Evolutionary conservation across 2,797 vertebrate genomes (phyloP).

Genomic region (Mus spretus): DNA sequence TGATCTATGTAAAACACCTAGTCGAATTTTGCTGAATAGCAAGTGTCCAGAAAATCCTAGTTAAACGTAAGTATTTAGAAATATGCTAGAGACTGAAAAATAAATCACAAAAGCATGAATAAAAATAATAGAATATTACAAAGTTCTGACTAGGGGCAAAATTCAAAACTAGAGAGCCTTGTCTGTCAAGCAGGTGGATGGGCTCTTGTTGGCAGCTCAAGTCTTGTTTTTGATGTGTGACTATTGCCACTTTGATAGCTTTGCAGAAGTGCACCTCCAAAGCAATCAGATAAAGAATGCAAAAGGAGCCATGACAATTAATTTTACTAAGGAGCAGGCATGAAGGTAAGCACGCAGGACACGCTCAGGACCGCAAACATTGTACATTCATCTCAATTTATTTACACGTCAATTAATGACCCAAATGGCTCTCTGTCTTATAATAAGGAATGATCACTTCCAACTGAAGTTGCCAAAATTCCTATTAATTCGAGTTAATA

Average conservation of each 20-base stretch:
- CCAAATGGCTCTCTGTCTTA: constrained; percentile 59
- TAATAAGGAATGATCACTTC: constrained; percentile 66
- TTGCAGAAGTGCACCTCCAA: constrained; percentile 55
- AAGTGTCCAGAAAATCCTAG: neutral
- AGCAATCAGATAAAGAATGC: constrained; percentile 68
- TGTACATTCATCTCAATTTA: constrained; percentile 78
- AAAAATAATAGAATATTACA: neutral
- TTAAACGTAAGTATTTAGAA: neutral
- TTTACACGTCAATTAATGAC: constrained; percentile 71
- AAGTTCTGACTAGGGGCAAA: constrained; percentile 28
- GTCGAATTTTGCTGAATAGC: neutral
- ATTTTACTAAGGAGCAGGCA: constrained; percentile 74
- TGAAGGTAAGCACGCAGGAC: constrained; percentile 27
- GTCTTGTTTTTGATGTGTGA: neutral
- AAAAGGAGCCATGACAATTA: constrained; percentile 61
- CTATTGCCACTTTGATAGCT: constrained; percentile 39
- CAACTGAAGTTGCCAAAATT: constrained; percentile 67
- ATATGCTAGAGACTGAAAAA: neutral
- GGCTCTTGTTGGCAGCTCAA: neutral
- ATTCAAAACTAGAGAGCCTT: neutral
- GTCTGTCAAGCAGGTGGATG: neutral
- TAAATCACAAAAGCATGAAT: constrained; percentile 30
- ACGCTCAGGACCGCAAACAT: constrained; percentile 67
- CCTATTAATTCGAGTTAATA: constrained; percentile 57
- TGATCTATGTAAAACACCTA: neutral